Evolutionary conservation across 2,797 vertebrate species (phyloP).

Genomic region (Helicolenus hilgendorfi): DNA sequence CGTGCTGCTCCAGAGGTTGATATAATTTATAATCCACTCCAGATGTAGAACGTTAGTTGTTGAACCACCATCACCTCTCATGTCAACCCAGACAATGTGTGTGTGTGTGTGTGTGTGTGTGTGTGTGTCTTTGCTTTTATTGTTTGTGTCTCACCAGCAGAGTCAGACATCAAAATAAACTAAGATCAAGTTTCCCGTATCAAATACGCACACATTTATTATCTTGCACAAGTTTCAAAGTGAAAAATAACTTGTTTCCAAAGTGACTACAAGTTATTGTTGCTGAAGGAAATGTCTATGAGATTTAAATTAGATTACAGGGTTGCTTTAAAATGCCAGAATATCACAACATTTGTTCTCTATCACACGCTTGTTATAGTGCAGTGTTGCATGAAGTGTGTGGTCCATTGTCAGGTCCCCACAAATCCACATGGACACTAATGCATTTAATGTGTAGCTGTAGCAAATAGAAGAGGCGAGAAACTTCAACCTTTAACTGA

Average conservation of each 20-base stretch:
- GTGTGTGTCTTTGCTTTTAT: neutral
- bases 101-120: neutral
- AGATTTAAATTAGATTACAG: constrained; percentile 9
- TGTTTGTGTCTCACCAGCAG: neutral
- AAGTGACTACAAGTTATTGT: neutral
- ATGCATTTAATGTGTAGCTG: neutral
- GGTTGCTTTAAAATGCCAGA: neutral
- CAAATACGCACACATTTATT: neutral
- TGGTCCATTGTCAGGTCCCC: neutral
- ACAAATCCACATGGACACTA: neutral
- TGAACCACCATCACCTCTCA: constrained; percentile 12
- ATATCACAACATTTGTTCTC: neutral
- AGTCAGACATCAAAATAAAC: constrained; percentile 27
- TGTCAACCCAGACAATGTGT: neutral
- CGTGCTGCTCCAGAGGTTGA: constrained; percentile 6
- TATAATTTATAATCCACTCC: constrained; percentile 32
- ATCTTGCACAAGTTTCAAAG: neutral
- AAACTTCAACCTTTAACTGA: neutral
- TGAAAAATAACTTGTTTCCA: neutral
- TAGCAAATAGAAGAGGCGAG: neutral
- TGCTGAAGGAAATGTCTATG: neutral
- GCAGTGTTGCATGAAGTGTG: neutral
- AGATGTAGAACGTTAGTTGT: constrained; percentile 19
- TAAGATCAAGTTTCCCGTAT: neutral
- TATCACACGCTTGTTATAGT: neutral